Base-by-base conservation (phyloP, 2,888 invertebrate species). In the Dilophus febrilis region DNA sequence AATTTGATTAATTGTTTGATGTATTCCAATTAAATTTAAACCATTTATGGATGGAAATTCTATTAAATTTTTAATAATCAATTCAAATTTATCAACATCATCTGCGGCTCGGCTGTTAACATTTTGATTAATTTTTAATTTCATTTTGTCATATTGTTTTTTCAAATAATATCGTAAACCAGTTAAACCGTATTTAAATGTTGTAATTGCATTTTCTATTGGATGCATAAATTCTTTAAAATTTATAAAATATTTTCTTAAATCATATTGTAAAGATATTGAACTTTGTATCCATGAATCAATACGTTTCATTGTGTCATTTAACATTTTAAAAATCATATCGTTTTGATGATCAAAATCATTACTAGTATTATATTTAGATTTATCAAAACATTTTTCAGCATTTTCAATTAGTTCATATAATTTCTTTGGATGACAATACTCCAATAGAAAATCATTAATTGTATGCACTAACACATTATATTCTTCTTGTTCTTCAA, bases 161-260 rank as follows among this genome's bases (percentile, higher is more conserved):
- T 55, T 61, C 2, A 74, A 56, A 35, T 72, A 56, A 39, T 69
- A 67, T 35, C 67, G 68, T 16, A 79, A 51, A 12, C 68, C 56
- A 32, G 67, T 70, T 17, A 77, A 60, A 3, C 80, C 79, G 46
- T 72, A 73, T 2, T 70, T 61, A 43, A 83, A 67, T 61, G 81
- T 77, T 1, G 73, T 67, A 7, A 84, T 55, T 0, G 79, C 77
- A 40, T 71, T 66, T 37, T 79, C 64, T 14, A 88, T 60, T 0
- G 87, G 85, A 43, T 74, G 68, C 0, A 79, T 69, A 38, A 91
- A 64, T 55, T 91, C 91, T 0, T 80, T 79, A 53, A 85, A 88
- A n/a, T 73, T 72, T 3, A 71, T 64, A 0, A 69, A 62, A 53
- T 73, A 80, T 1, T 57, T 58, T 3, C 51, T 57, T 18, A 73